Base-by-base conservation (phyloP, 1,140 invertebrate genomes). In the Delia radicum region DNA sequence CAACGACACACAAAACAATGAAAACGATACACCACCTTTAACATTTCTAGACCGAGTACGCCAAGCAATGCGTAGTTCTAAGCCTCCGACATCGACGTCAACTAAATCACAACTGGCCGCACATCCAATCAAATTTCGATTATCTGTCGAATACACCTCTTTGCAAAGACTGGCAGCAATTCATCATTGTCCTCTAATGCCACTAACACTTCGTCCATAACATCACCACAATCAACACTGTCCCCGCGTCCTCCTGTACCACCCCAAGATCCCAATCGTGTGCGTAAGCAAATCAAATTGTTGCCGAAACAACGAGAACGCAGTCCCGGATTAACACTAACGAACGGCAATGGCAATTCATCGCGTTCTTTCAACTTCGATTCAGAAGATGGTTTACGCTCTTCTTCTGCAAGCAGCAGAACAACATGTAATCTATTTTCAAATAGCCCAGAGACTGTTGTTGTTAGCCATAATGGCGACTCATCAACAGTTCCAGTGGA, bases 251-350 rank as follows among this genome's bases (percentile, higher is more conserved):
- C 76, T 13, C 76, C 76, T n/a, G 24, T 72, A 26, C 76, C 76
- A 29, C 76, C 76, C 13, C 67, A 73, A 75, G 55, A 74, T 21
- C 76, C 75, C 28, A 65, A 48, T 27, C 75, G 81, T 12, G 78
- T 79, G 15, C 80, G 83, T 27, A 85, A 85, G 18, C 83, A 83
- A 74, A 63, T 82, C 0, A 81, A 79, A 2, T 76, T 81, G 55
- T 55, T 85, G 61, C 81, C 82, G 21, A 84, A 84, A 69, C 80
- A 81, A 71, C 80, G 83, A 3, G 83, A 85, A 28, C 81, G 81
- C 72, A 84, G 82, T 77, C 82, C 82, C 2, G 10, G 78, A 78
- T 10, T 21, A 18, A 73, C 42, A 48, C 10, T 29, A 46, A 27
- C 6, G 29, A 31, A 24, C 28, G 29, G 26, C 13, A 33, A 10